phyloP scores from a whole-genome alignment of 1,140 invertebrate genomes.

The Forficula auricularia region DNA sequence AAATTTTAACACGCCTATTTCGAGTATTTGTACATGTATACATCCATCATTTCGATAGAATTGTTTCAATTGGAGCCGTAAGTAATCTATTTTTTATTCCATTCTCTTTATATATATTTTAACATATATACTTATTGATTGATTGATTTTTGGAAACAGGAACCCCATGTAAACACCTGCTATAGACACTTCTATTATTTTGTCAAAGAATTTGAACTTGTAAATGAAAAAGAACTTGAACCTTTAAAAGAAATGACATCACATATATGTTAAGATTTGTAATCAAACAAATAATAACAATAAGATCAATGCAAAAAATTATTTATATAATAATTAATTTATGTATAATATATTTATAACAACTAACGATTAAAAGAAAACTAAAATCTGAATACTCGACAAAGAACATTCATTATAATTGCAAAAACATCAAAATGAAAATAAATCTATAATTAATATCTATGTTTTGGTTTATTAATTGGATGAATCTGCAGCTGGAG shows the following conservation, averaged over 20 bases:
- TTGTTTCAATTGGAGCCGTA: conserved; percentile 75
- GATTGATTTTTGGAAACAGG: conserved; percentile 36
- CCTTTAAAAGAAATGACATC: conserved; percentile 63
- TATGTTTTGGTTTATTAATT: no score
- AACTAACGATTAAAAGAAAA: no score
- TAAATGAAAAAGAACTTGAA: conserved; percentile 73
- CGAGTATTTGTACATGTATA: conserved; percentile 93
- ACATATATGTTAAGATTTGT: conserved; percentile 34
- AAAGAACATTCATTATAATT: no score
- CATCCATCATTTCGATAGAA: conserved; percentile 87
- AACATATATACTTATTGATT: conserved; percentile 2
- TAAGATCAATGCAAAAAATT: no score
- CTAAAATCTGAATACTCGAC: no score
- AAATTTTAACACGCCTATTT: conserved; percentile 80
- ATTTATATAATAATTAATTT: no score
- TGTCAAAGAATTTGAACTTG: conserved; percentile 72
- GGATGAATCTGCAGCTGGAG: no score
- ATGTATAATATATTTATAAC: no score
- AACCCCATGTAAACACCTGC: conserved; percentile 89
- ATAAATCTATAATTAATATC: no score
- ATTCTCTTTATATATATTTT: conserved; percentile 2
- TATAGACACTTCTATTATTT: conserved; percentile 97
- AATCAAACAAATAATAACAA: no score
- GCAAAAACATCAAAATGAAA: no score
- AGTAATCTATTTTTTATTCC: conserved; percentile 27